Conservation (phyloP, 1,140 invertebrate genomes). For the Sitobion miscanthi region DNA sequence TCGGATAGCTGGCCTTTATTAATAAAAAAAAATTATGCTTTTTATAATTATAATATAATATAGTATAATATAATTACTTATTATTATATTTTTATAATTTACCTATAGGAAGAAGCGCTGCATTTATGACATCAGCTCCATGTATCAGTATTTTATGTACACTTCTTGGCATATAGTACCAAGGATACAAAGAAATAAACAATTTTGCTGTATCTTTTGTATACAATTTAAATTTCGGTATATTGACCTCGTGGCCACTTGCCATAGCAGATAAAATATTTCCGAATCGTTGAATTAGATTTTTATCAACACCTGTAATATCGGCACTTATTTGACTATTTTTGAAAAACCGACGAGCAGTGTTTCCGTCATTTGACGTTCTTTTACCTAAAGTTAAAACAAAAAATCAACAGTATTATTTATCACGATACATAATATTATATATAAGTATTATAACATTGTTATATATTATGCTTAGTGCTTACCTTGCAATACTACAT, state of each 20-base stretch:
- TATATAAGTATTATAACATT: neutral
- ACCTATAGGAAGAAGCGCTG: neutral
- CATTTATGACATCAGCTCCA: neutral
- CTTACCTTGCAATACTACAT: neutral
- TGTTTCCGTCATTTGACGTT: neutral
- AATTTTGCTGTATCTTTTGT: neutral
- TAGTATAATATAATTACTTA: neutral
- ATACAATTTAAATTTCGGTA: neutral
- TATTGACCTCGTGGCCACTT: neutral
- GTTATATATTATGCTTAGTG: neutral
- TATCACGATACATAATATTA: neutral
- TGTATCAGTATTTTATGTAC: constrained; percentile 23
- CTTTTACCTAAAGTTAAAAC: neutral
- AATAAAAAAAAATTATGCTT: neutral
- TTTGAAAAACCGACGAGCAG: neutral
- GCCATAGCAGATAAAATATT: neutral
- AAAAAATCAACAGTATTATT: neutral
- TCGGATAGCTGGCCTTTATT: constrained; percentile 8
- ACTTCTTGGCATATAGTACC: constrained; percentile 1
- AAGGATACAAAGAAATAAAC: neutral
- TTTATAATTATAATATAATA: neutral
- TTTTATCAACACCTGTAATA: neutral
- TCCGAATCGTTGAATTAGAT: neutral
- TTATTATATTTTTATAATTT: neutral
- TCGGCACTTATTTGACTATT: neutral